Percentiles rank a stretch among this genome's conserved stretches.
These are phyloP conservation scores for Pseudopipra pipra DNA, from an alignment of 2,113 vertebrate genomes.

Conservation along the genomic window DNA sequence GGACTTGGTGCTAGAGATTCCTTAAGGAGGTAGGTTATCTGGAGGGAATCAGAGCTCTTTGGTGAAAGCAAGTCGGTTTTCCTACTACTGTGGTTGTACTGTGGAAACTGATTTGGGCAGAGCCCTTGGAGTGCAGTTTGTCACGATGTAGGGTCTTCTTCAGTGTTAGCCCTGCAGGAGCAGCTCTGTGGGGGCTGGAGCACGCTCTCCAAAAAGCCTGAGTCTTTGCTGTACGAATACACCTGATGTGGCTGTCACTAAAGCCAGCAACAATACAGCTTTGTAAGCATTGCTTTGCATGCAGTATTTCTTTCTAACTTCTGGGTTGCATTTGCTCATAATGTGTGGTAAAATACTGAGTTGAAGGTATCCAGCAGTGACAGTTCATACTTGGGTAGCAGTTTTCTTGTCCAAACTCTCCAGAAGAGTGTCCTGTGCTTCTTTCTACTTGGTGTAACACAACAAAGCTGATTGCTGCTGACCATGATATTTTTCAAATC, in stretches of 20 bases:
- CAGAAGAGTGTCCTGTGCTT: neutral
- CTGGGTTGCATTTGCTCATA: neutral
- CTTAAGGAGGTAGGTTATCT: neutral
- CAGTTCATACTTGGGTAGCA: neutral
- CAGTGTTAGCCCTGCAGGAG: neutral
- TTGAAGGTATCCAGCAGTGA: neutral
- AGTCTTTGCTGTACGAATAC: rapidly evolving
- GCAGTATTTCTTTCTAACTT: neutral
- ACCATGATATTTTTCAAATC: neutral
- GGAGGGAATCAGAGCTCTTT: neutral
- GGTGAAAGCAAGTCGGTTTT: neutral
- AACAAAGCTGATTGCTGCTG: neutral
- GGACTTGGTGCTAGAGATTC: neutral
- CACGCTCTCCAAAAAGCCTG: neutral
- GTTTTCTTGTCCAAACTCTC: neutral
- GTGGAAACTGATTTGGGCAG: neutral
- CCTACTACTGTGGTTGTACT: rapidly evolving
- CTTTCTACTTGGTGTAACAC: neutral
- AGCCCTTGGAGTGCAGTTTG: neutral
- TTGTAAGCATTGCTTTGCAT: neutral
- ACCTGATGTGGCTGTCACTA: neutral
- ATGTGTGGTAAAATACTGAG: neutral
- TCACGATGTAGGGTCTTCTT: neutral
- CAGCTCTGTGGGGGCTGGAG: neutral
- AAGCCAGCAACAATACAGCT: neutral